Percentiles rank a stretch among this genome's conserved stretches.
Evolutionary conservation across 2,888 invertebrate species (phyloP).

Genomic region (Aplocera efformata): DNA sequence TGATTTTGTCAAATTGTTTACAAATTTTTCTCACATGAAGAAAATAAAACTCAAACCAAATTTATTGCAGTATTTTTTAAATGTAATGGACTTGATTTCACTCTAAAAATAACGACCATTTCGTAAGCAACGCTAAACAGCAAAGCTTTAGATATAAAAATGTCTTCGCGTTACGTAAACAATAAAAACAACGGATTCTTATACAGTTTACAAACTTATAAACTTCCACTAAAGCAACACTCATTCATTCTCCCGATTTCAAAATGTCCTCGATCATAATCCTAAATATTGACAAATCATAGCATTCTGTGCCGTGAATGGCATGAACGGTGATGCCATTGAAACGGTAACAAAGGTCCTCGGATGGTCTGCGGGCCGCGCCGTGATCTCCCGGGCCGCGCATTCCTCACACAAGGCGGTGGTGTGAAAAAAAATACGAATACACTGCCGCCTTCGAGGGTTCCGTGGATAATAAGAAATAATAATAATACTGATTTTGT

Average conservation of each 20-base stretch:
- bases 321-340: conserved; percentile 19
- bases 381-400: conserved; percentile 62
- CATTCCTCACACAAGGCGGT: conserved; percentile 70
- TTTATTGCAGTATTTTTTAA: too few relatives aligned
- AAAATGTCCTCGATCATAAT: conserved; percentile 20
- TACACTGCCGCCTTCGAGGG: conserved; percentile 28
- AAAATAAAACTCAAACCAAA: too few relatives aligned
- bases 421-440: conserved; percentile 49
- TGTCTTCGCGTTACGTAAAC: too few relatives aligned
- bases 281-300: conserved; percentile 23
- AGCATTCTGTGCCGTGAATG: conserved; percentile 13
- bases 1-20: too few relatives aligned
- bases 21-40: too few relatives aligned
- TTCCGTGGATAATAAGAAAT: conserved; percentile 30
- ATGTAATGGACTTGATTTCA: too few relatives aligned
- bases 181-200: too few relatives aligned
- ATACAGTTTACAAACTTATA: neutral
- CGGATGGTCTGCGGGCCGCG: conserved; percentile 35
- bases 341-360: too few relatives aligned
- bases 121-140: too few relatives aligned
- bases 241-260: conserved; percentile 4
- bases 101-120: too few relatives aligned
- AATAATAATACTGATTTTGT: too few relatives aligned
- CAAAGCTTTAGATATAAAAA: too few relatives aligned
- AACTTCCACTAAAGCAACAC: conserved; percentile 7